phyloP scores from a whole-genome alignment of 2,797 vertebrate species.

The Sebastes hopkinsi region DNA sequence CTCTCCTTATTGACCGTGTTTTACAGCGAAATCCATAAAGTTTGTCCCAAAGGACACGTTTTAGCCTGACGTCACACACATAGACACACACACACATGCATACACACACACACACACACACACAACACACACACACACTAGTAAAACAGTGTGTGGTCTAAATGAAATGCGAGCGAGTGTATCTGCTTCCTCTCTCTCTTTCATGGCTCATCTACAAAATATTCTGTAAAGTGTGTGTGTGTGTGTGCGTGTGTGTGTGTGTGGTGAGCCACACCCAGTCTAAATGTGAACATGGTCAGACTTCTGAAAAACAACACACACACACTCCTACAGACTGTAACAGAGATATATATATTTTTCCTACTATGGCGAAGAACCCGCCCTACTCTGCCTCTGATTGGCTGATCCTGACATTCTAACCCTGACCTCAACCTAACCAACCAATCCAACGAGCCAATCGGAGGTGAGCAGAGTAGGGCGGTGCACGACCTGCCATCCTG shows the following conservation, averaged over 20 bases:
- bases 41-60: conserved; percentile 52
- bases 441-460: background rate
- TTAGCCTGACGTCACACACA: conserved; percentile 36
- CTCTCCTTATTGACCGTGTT: conserved; percentile 48
- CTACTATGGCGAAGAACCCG: background rate
- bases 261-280: conserved; percentile 52
- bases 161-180: conserved; percentile 23
- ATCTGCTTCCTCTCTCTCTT: conserved; percentile 18
- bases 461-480: background rate
- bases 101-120: conserved; percentile 9
- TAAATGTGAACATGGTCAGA: conserved; percentile 58
- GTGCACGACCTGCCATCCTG: background rate
- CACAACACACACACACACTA: background rate
- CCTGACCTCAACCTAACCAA: background rate
- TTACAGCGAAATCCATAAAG: conserved; percentile 65
- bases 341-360: background rate
- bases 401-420: background rate
- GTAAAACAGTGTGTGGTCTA: conserved; percentile 56
- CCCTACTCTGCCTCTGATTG: background rate
- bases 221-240: background rate
- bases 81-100: conserved; percentile 6
- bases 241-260: conserved; percentile 5
- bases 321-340: too few species aligned
- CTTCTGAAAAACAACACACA: conserved; percentile 18
- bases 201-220: conserved; percentile 25